A percentile compares a stretch with the other conserved stretches of the same genome.
Evolutionary conservation across 2,888 invertebrate species (phyloP).

Genomic region (Gibbula magus): DNA sequence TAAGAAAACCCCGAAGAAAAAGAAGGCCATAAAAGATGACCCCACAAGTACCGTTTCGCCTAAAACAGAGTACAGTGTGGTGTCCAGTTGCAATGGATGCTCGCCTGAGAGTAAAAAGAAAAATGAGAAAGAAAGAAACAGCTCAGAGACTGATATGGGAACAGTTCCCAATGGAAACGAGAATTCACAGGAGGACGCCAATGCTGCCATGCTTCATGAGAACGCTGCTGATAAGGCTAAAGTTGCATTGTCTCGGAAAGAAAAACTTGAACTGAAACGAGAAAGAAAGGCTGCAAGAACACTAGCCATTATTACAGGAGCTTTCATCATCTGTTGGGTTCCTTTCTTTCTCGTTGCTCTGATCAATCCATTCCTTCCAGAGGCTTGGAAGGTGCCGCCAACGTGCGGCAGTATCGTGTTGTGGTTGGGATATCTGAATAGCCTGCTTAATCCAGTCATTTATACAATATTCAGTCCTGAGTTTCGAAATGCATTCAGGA

Average conservation of each 20-base stretch:
- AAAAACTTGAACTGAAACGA: slow-evolving; percentile 73
- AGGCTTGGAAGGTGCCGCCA: slow-evolving; percentile 68
- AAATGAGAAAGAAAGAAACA: slow-evolving; percentile 26
- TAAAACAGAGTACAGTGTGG: slow-evolving; percentile 39
- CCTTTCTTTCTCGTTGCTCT: slow-evolving; percentile 96
- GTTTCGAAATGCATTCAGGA: slow-evolving; percentile 91
- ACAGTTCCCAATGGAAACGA: neutral
- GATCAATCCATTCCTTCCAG: slow-evolving; percentile 88
- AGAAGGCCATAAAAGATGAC: slow-evolving; percentile 34
- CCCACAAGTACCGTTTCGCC: slow-evolving; percentile 44
- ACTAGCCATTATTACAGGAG: slow-evolving; percentile 85
- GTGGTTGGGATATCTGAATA: slow-evolving; percentile 94
- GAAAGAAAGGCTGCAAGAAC: slow-evolving; percentile 75
- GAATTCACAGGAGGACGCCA: neutral
- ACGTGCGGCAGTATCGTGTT: slow-evolving; percentile 76
- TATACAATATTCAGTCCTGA: slow-evolving; percentile 96
- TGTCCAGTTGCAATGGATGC: slow-evolving; percentile 40
- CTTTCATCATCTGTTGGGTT: slow-evolving; percentile 94
- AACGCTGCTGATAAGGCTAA: slow-evolving; percentile 45
- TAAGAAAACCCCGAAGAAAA: slow-evolving; percentile 40
- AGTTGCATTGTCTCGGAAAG: slow-evolving; percentile 44
- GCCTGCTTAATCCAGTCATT: slow-evolving; percentile 93
- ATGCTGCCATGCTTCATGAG: slow-evolving; percentile 9
- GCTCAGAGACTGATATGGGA: neutral
- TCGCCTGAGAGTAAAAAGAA: slow-evolving; percentile 35